A percentile compares a stretch with the other conserved stretches of the same genome.
These are phyloP conservation scores for Gymnoscelis rufifasciata DNA, from an alignment of 2,888 invertebrate species.

Conservation along the genomic window DNA sequence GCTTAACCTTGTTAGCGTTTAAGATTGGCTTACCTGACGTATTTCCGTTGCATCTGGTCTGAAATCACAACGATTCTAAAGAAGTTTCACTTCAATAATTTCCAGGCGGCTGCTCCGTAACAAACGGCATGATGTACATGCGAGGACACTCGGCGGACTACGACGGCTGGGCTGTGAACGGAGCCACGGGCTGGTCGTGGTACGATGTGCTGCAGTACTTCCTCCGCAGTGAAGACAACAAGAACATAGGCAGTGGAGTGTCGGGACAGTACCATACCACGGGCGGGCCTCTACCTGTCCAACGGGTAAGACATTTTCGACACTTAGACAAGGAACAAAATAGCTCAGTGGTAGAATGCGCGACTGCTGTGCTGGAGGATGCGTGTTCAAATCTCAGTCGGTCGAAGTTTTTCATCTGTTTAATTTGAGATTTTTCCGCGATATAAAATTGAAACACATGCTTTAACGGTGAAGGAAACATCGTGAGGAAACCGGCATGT, in stretches of 20 bases:
- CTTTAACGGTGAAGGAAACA: too few species aligned
- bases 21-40: too few species aligned
- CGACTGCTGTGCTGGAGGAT: too few species aligned
- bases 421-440: too few species aligned
- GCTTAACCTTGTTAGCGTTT: too few species aligned
- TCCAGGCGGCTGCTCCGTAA: slow-evolving; percentile 83
- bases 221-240: slow-evolving; percentile 82
- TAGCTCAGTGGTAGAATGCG: too few species aligned
- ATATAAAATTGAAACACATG: too few species aligned
- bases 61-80: too few species aligned
- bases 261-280: slow-evolving; percentile 79
- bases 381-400: too few species aligned
- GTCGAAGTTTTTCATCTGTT: too few species aligned
- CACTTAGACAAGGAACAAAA: background rate
- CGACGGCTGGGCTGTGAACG: slow-evolving; percentile 85
- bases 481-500: too few species aligned
- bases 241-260: slow-evolving; percentile 78
- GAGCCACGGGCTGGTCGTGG: slow-evolving; percentile 88
- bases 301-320: slow-evolving; percentile 46
- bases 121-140: slow-evolving; percentile 92
- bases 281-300: slow-evolving; percentile 81
- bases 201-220: slow-evolving; percentile 87
- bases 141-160: slow-evolving; percentile 87
- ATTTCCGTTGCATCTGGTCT: too few species aligned
- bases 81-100: background rate